Evolutionary conservation across 2,797 vertebrate species (phyloP), one percentile per base, ranked within the genome.

Genomic region (Peromyscus aztecus): DNA sequence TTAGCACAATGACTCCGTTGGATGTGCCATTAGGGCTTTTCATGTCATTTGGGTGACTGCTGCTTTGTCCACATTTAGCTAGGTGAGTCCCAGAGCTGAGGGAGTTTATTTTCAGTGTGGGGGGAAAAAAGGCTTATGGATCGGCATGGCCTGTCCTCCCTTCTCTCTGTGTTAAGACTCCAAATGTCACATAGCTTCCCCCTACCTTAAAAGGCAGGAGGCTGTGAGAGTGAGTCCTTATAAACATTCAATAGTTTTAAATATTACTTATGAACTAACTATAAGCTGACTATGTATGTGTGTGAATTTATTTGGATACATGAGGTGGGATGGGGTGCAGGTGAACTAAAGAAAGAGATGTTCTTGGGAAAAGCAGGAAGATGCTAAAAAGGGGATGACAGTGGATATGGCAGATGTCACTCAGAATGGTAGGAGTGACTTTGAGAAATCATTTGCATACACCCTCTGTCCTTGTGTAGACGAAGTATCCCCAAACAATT

Each of bases 71-170:
- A 92, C 0, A 0, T 91, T 93, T 91, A 97, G 31, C 71, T 96
- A 92, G 95, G 95, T 94, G 94, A 96, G 93, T 43, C 95, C 94
- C 52, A 65, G 85, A 88, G 78, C 93, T 37, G 77, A 97, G 87
- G 94, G 89, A 80, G 92, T 92, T 97, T 95, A 90, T 97, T 97
- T 97, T 96, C 96, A 80, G 65, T 97, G 96, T 97, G 71, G 16
- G n/a, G 87, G 94, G 81, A 95, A 89, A 71, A 89, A 97, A 97
- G 94, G 81, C 87, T 86, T 92, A 87, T 73, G 89, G 94, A 90
- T 94, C 57, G 77, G 69, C 63, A 9, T 84, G 69, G 57, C 10
- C 37, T 57, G 9, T 29, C 59, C 61, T 40, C 57, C 69, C 40
- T 11, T 85, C 49, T 88, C n/a, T 96, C 78, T 85, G 6, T 88